Percentiles rank a stretch among this genome's conserved stretches.
Evolutionary conservation across 2,888 invertebrate genomes (phyloP).

Genomic region (Megaustenia siamemsis): DNA sequence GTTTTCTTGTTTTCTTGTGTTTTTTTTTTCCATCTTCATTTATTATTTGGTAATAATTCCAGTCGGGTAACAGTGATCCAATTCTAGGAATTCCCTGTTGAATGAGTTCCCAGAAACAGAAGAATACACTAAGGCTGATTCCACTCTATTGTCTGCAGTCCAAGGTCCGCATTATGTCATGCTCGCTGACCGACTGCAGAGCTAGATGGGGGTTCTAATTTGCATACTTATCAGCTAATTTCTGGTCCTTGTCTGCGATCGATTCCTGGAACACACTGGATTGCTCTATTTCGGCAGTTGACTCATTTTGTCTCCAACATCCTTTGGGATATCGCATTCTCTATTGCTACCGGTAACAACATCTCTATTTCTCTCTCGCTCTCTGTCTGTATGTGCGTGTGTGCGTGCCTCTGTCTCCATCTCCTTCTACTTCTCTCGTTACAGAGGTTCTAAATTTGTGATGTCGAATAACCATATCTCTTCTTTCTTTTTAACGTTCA

Average conservation of each 20-base stretch:
- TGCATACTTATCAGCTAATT: constrained; percentile 26
- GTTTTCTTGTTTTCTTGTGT: too few relatives aligned
- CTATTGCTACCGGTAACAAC: background rate
- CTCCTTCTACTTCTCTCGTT: too few relatives aligned
- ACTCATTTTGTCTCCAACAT: background rate
- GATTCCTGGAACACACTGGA: background rate
- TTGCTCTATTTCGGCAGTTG: constrained; percentile 9
- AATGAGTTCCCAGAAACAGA: background rate
- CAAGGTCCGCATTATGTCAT: background rate
- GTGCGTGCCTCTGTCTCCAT: too few relatives aligned
- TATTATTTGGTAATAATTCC: too few relatives aligned
- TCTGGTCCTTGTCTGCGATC: background rate
- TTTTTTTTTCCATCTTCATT: too few relatives aligned
- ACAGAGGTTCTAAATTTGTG: too few relatives aligned
- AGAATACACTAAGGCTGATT: background rate
- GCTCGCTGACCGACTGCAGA: background rate
- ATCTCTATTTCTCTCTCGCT: background rate
- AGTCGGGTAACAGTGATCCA: background rate
- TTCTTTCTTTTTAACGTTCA: too few relatives aligned
- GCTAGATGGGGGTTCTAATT: background rate
- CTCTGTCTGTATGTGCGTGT: too few relatives aligned
- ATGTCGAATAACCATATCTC: too few relatives aligned
- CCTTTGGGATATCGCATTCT: constrained; percentile 6
- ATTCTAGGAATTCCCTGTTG: background rate
- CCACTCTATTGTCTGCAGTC: background rate